Evolutionary conservation across 2,797 vertebrate genomes (phyloP).

Genomic region (Cryptoblepharus egeriae): DNA sequence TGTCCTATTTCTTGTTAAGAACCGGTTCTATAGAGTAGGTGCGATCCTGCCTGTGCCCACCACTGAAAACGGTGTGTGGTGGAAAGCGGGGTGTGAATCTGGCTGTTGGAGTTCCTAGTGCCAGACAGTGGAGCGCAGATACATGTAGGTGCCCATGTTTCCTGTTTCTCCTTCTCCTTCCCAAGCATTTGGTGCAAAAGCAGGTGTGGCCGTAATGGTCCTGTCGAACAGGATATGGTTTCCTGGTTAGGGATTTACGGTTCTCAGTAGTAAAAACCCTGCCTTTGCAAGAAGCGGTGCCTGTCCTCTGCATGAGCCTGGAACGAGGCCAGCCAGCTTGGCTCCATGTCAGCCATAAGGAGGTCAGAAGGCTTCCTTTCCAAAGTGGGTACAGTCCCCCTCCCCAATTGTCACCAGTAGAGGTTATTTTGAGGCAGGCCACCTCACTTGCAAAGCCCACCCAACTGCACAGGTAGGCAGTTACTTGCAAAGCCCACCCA

Average conservation of each 20-base stretch:
- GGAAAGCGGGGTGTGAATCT: not conserved
- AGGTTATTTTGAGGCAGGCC: not conserved
- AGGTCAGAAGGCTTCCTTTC: not conserved
- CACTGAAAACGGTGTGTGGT: no score
- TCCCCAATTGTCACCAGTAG: not conserved
- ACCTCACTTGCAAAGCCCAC: not conserved
- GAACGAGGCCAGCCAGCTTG: not conserved
- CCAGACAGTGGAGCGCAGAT: no score
- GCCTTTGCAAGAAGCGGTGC: not conserved
- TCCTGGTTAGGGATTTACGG: conserved; percentile 43
- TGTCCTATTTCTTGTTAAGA: no score
- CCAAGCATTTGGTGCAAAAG: not conserved
- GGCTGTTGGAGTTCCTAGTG: not conserved
- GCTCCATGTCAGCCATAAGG: not conserved
- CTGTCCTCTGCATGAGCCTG: not conserved
- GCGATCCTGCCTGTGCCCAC: no score
- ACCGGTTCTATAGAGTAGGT: no score
- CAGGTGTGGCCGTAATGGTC: conserved; percentile 10
- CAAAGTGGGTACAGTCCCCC: not conserved
- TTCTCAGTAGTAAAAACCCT: not conserved
- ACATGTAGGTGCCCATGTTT: not conserved
- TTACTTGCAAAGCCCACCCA: not conserved
- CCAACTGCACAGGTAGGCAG: not conserved
- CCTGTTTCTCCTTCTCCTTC: conserved; percentile 23
- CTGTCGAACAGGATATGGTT: conserved; percentile 18